Base-by-base conservation (phyloP, 2,113 vertebrate species). In the Mus spicilegus region DNA sequence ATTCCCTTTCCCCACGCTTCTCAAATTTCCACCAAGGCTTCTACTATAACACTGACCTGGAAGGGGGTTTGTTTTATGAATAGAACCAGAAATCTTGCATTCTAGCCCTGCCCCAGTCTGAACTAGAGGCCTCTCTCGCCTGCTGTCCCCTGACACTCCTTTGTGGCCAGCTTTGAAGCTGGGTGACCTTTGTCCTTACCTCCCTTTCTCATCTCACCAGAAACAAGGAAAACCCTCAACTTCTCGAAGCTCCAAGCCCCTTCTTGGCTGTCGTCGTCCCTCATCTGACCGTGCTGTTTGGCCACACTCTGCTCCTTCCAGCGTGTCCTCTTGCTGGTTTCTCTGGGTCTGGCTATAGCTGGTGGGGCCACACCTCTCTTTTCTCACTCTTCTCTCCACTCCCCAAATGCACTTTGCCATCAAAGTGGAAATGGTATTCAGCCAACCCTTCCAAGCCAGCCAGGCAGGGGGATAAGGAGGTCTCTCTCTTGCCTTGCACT, bases 371-470 rank as follows among this genome's bases (percentile, higher is more conserved):
- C 54, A 14, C 84, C 73, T 95, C 65, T 89, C 88, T 95, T 69
- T 87, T 90, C 84, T 92, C 82, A 56, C 76, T 91, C 85, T 89
- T 94, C 67, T 82, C 54, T 95, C 69, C 72, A 65, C 81, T 88
- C 87, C 89, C 56, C 76, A 87, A 70, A 67, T 5, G 30, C 26
- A 49, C 49, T 24, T 7, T 82, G 72, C 72, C 42, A 69, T 42
- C 10, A 13, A 51, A 95, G 80, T 7, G 20, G 5, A 26, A 1
- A 75, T 20, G 20, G 8, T 14, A 28, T 19, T 2, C 19, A 10
- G 42, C 5, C 26, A 19, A 26, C 49, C 72, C 69, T 20, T 30
- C 69, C 39, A 87, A 70, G 80, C 26, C 51, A 75, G 65, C 14
- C 67, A 70, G 42, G 78, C 22, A 4, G 33, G 16, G 49, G 49